phyloP scores from a whole-genome alignment of 1,140 invertebrate genomes.

The Drosophila fuyamai region DNA sequence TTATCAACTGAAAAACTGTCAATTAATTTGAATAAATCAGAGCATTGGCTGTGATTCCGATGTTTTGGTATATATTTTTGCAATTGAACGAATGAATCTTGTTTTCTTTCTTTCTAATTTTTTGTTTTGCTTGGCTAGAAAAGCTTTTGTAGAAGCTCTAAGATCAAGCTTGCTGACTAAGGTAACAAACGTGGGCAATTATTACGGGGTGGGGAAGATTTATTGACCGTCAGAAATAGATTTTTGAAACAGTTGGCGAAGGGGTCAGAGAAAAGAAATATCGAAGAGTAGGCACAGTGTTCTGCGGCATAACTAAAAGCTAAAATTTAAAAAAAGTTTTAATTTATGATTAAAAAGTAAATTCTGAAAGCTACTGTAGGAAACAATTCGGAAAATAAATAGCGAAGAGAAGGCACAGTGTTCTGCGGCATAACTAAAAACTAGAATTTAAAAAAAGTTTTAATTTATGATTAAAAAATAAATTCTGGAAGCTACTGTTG shows the following conservation, averaged over 20 bases:
- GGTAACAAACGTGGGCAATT: slow-evolving; percentile 15
- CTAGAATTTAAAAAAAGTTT: neutral
- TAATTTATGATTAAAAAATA: neutral
- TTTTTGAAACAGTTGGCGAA: slow-evolving; percentile 24
- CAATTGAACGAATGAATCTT: slow-evolving; percentile 14
- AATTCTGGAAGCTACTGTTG: neutral
- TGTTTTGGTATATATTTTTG: slow-evolving; percentile 33
- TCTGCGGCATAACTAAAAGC: neutral
- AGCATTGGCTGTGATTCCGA: slow-evolving; percentile 7
- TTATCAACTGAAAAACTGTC: slow-evolving; percentile 40
- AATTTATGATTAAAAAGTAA: neutral
- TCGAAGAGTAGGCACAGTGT: slow-evolving; percentile 22
- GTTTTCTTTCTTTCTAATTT: slow-evolving; percentile 15
- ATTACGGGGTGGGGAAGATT: slow-evolving; percentile 12
- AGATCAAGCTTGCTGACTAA: slow-evolving; percentile 35
- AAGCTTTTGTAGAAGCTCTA: slow-evolving; percentile 35
- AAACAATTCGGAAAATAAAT: too few species aligned
- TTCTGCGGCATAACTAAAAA: neutral
- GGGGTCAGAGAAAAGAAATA: slow-evolving; percentile 11
- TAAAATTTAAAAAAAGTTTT: neutral
- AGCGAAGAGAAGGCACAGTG: slow-evolving; percentile 22
- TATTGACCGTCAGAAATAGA: slow-evolving; percentile 45
- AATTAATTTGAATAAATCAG: slow-evolving; percentile 38
- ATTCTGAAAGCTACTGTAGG: neutral
- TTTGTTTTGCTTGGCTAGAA: slow-evolving; percentile 37